A percentile compares a stretch with the other conserved stretches of the same genome.
phyloP scores from a whole-genome alignment of 2,797 vertebrate genomes.

The Coreius guichenoti region DNA sequence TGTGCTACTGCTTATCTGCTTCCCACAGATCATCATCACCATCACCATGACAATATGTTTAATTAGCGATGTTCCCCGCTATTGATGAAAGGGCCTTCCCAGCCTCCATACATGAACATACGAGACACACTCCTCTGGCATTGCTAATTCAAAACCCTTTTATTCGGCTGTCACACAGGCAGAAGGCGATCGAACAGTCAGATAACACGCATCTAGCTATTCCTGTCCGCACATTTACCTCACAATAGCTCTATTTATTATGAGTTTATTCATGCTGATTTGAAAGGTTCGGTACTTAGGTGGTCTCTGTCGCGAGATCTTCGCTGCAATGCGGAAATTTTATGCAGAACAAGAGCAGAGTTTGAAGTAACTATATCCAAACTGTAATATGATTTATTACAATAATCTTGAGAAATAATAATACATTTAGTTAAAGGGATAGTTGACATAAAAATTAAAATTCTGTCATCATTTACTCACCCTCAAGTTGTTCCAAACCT shows the following conservation, averaged over 20 bases:
- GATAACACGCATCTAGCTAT: constrained; percentile 49
- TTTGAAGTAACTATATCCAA: not conserved
- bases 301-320: constrained; percentile 27
- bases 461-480: not conserved
- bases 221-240: constrained; percentile 36
- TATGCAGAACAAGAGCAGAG: not conserved
- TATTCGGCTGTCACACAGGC: constrained; percentile 52
- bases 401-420: not conserved
- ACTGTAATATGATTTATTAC: not conserved
- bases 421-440: not conserved
- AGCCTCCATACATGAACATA: constrained; percentile 40
- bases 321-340: not conserved
- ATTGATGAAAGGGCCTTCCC: constrained; percentile 50
- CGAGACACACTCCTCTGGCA: constrained; percentile 38
- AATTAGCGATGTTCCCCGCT: constrained; percentile 53
- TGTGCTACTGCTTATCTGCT: constrained; percentile 55
- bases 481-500: not conserved
- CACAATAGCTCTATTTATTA: constrained; percentile 58
- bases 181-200: constrained; percentile 41
- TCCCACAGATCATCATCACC: constrained; percentile 57
- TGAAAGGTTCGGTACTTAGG: constrained; percentile 33
- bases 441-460: not conserved
- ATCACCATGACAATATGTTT: constrained; percentile 61
- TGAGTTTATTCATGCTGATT: constrained; percentile 45
- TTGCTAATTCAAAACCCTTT: constrained; percentile 58